Evolutionary conservation across 2,888 invertebrate genomes (phyloP).

Genomic region (Dasypogon diadema): DNA sequence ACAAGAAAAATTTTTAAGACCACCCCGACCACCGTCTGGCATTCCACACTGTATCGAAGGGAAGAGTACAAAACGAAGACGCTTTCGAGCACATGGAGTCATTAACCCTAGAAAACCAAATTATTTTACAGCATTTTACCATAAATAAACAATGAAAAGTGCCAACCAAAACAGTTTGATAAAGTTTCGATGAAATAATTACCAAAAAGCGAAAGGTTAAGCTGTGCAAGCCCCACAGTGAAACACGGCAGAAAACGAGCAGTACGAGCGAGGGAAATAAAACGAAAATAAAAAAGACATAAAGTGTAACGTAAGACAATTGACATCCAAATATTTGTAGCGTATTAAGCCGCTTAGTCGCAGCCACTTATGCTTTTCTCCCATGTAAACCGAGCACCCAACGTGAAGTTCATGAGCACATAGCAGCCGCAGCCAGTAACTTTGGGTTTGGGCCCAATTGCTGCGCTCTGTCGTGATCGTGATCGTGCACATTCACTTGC

Average conservation of each 20-base stretch:
- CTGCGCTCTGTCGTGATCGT: neutral
- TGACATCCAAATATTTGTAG: constrained; percentile 48
- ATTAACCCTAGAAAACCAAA: constrained; percentile 41
- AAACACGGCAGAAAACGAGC: neutral
- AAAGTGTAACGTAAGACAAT: constrained; percentile 15
- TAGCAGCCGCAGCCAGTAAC: neutral
- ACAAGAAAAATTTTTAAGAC: constrained; percentile 24
- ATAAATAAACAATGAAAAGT: constrained; percentile 12
- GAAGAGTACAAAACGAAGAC: neutral
- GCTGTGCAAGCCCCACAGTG: neutral
- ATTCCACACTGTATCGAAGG: constrained; percentile 16
- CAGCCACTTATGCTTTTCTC: constrained; percentile 29
- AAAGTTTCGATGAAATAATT: constrained; percentile 32
- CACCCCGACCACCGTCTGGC: constrained; percentile 31
- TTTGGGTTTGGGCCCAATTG: neutral
- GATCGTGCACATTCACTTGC: neutral
- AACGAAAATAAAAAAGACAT: neutral
- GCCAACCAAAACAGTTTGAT: neutral
- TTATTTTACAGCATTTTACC: constrained; percentile 41
- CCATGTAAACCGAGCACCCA: neutral
- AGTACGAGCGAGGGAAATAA: neutral
- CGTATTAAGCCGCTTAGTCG: constrained; percentile 33
- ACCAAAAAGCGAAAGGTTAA: constrained; percentile 19
- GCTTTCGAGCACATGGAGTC: constrained; percentile 10
- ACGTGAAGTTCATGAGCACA: neutral